phyloP scores from a whole-genome alignment of 2,888 invertebrate genomes.

The Macrophya alboannulata region DNA sequence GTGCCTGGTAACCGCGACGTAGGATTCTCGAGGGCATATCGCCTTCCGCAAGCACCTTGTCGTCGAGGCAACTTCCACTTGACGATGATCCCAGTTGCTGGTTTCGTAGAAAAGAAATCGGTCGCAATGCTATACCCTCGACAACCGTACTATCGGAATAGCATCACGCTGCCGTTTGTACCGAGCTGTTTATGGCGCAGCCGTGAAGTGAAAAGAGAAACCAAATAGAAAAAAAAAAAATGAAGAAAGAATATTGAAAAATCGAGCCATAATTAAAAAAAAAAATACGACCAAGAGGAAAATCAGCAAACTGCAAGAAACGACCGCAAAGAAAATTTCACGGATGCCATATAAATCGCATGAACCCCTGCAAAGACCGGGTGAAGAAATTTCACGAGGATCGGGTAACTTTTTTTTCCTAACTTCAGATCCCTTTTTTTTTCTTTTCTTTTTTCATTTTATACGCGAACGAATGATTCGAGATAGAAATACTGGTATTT shows the following conservation, averaged over 20 bases:
- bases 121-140: background rate
- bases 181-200: background rate
- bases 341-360: too few species aligned
- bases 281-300: background rate
- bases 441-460: background rate
- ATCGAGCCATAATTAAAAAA: background rate
- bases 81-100: slow-evolving; percentile 21
- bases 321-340: background rate
- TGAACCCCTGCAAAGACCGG: background rate
- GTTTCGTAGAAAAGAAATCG: slow-evolving; percentile 11
- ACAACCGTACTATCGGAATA: background rate
- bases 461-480: background rate
- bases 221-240: background rate
- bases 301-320: background rate
- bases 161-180: background rate
- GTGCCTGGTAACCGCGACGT: slow-evolving; percentile 68
- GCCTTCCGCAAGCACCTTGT: background rate
- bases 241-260: background rate
- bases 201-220: background rate
- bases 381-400: background rate
- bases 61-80: background rate
- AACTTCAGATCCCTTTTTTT: background rate
- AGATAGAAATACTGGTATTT: background rate
- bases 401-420: background rate
- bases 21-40: slow-evolving; percentile 30